A percentile compares a stretch with the other conserved stretches of the same genome.
These are phyloP conservation scores for Eulemur macaco DNA, from an alignment of 2,113 vertebrate species.

Conservation along the genomic window DNA sequence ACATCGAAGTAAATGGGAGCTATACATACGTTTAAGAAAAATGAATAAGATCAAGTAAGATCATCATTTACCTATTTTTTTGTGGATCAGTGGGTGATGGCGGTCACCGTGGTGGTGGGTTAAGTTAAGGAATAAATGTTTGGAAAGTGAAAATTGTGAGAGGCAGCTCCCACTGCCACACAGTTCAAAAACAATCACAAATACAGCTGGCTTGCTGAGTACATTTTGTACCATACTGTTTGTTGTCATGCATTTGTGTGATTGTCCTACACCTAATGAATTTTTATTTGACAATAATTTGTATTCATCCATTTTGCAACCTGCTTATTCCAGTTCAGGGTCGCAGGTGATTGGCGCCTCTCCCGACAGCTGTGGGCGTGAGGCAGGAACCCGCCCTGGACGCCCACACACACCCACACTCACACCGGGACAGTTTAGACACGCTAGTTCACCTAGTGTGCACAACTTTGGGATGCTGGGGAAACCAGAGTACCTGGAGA, in stretches of 20 bases:
- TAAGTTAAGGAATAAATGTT: not conserved
- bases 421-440: not conserved
- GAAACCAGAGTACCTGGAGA: not conserved
- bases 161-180: not conserved
- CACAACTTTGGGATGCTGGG: not conserved
- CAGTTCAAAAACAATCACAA: not conserved
- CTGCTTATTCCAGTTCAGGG: not conserved
- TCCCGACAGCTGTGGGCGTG: not conserved
- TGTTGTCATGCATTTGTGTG: not conserved
- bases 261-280: not conserved
- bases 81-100: not conserved
- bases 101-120: not conserved
- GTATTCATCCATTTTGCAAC: not conserved
- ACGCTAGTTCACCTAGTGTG: not conserved
- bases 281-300: not conserved
- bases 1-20: not conserved
- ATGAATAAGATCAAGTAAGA: not conserved
- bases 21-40: not conserved
- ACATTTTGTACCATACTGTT: not conserved
- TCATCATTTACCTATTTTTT: not conserved
- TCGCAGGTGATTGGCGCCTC: not conserved
- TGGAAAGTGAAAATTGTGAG: not conserved
- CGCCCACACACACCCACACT: not conserved
- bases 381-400: not conserved
- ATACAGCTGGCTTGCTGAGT: not conserved